Conservation (phyloP, 2,113 vertebrate species). For the Tetrao urogallus region DNA sequence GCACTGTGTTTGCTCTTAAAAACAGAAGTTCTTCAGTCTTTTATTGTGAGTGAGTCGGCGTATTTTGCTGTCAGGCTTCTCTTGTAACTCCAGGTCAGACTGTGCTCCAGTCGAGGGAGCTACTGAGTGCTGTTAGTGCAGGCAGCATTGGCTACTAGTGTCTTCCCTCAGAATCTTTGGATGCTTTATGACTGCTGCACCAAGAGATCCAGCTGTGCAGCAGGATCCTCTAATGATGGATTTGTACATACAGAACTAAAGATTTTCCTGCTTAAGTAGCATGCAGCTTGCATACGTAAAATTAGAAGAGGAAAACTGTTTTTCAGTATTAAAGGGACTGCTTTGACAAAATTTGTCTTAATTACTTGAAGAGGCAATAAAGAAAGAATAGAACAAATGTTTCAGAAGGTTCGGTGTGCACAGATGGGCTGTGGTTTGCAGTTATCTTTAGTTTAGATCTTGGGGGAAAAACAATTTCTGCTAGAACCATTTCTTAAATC, state of each 20-base stretch:
- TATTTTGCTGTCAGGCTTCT: neutral
- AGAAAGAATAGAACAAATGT: neutral
- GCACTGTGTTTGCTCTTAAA: neutral
- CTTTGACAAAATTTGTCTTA: neutral
- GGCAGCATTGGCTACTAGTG: constrained; percentile 1
- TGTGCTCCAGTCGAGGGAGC: neutral
- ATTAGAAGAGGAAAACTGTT: neutral
- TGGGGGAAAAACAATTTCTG: neutral
- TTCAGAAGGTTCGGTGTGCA: neutral
- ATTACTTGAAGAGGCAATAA: neutral
- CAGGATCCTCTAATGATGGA: neutral
- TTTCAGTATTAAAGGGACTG: neutral
- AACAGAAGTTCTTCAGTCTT: neutral
- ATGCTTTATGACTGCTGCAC: neutral
- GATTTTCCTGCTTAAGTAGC: neutral
- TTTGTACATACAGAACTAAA: neutral
- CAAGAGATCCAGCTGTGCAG: neutral
- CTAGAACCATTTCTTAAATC: neutral
- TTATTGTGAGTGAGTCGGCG: neutral
- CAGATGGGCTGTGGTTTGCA: constrained; percentile 12
- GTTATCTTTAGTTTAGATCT: constrained; percentile 5
- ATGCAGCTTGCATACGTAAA: neutral
- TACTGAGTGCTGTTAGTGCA: neutral
- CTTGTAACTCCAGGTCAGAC: neutral
- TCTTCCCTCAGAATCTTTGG: neutral